Percentiles rank a stretch among this genome's conserved stretches.
Evolutionary conservation across 2,888 invertebrate species (phyloP).

Genomic region (Proisotoma minuta): DNA sequence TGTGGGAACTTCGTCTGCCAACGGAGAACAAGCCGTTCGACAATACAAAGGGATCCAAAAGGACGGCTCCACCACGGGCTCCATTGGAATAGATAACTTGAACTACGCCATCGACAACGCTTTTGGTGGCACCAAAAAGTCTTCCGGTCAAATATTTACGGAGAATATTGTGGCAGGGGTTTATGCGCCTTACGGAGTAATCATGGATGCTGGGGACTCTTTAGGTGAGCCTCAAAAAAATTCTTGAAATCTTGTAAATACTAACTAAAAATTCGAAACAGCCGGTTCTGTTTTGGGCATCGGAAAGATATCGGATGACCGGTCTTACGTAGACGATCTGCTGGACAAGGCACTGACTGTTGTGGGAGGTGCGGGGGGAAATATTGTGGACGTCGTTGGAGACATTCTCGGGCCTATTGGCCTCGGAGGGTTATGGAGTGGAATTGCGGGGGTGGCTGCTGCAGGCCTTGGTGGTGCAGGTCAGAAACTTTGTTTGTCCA

Average conservation of each 20-base stretch:
- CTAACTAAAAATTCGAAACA: neutral
- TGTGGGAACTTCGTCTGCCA: neutral
- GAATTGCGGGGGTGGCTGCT: neutral
- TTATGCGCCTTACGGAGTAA: neutral
- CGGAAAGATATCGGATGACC: conserved; percentile 3
- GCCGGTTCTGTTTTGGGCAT: neutral
- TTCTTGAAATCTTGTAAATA: neutral
- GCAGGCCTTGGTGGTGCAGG: neutral
- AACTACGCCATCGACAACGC: neutral
- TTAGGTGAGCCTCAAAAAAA: neutral
- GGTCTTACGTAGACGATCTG: conserved; percentile 5
- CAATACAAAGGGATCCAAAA: neutral
- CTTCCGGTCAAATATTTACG: conserved; percentile 3
- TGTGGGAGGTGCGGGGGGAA: neutral
- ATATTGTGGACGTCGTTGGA: conserved; percentile 8
- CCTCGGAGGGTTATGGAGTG: neutral
- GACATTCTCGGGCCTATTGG: conserved; percentile 8
- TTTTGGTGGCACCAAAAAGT: neutral
- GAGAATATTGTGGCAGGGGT: conserved; percentile 6
- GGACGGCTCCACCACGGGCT: conserved; percentile 9
- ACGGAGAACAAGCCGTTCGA: neutral
- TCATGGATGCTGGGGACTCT: conserved; percentile 1
- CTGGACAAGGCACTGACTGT: conserved; percentile 5
- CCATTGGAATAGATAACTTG: conserved; percentile 1
- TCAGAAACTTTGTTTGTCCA: no score